Percentiles rank a stretch among this genome's conserved stretches.
Conservation (phyloP, 1,140 invertebrate genomes). For the Anadara kagoshimensis region DNA sequence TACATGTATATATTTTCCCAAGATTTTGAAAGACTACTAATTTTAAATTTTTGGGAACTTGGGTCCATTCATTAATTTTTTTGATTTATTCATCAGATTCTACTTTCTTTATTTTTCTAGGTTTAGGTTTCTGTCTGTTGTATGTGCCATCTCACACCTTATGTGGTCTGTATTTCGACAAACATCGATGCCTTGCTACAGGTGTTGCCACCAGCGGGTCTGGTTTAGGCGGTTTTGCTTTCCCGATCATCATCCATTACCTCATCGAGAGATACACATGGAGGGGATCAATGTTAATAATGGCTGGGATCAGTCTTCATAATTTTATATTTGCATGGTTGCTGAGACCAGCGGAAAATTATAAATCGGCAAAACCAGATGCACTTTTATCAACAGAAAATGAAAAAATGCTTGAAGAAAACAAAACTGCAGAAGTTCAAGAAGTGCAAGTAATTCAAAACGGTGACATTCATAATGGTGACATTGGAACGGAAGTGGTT, state of each 20-base stretch:
- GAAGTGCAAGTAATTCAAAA: too few relatives aligned
- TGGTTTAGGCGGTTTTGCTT: constrained; percentile 88
- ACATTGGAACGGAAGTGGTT: too few relatives aligned
- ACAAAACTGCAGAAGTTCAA: too few relatives aligned
- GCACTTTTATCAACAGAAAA: too few relatives aligned
- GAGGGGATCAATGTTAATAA: constrained; percentile 85
- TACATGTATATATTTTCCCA: too few relatives aligned
- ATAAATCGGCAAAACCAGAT: not conserved
- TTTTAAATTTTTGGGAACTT: too few relatives aligned
- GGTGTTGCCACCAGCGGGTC: constrained; percentile 95
- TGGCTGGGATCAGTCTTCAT: constrained; percentile 90
- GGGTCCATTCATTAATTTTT: too few relatives aligned
- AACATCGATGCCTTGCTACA: constrained; percentile 89
- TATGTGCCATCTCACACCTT: constrained; percentile 66
- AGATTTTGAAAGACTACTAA: too few relatives aligned
- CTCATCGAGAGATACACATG: constrained; percentile 83
- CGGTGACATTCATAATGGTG: too few relatives aligned
- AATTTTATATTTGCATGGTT: constrained; percentile 57
- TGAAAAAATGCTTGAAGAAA: too few relatives aligned
- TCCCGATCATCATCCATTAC: constrained; percentile 78
- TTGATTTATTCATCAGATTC: not conserved
- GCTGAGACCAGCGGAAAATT: constrained; percentile 35
- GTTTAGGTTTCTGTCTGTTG: constrained; percentile 57
- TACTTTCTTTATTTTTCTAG: constrained; percentile 46
- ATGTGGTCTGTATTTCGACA: constrained; percentile 91